phyloP scores from a whole-genome alignment of 2,888 invertebrate species.

The Lobophora halterata region DNA sequence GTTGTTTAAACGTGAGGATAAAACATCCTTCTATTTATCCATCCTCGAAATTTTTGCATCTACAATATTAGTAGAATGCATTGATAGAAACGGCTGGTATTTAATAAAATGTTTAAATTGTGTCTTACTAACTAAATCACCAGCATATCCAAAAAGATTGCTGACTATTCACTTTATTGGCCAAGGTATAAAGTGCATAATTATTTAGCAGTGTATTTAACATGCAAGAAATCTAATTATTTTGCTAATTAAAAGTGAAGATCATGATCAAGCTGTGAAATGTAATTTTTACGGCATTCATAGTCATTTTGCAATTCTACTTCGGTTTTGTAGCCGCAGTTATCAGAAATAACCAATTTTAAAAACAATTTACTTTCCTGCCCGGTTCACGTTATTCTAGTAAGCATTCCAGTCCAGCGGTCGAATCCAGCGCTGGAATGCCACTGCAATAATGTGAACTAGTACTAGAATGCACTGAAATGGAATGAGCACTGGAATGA shows the following conservation, averaged over 20 bases:
- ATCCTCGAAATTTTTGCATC: no score
- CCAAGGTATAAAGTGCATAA: conserved; percentile 1
- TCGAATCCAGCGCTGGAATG: no score
- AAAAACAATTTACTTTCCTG: no score
- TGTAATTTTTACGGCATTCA: conserved; percentile 19
- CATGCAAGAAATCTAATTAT: conserved; percentile 17
- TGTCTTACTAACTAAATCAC: conserved; percentile 13
- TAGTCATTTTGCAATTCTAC: conserved; percentile 21
- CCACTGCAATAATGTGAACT: no score
- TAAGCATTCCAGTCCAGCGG: no score
- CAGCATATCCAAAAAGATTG: neutral
- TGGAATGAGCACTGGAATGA: no score
- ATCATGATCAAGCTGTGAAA: conserved; percentile 27
- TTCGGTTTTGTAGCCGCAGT: conserved; percentile 13
- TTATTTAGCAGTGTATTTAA: neutral
- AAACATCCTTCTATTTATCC: no score
- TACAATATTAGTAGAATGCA: no score
- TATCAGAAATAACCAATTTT: conserved; percentile 15
- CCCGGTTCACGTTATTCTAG: no score
- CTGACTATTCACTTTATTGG: neutral
- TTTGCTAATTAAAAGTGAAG: conserved; percentile 16
- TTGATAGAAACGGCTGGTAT: neutral
- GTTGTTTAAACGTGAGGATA: no score
- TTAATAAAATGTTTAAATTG: conserved; percentile 14
- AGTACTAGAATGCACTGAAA: no score